These are phyloP conservation scores for Danio albolineatus DNA, from an alignment of 2,797 vertebrate species.

Conservation along the genomic window DNA sequence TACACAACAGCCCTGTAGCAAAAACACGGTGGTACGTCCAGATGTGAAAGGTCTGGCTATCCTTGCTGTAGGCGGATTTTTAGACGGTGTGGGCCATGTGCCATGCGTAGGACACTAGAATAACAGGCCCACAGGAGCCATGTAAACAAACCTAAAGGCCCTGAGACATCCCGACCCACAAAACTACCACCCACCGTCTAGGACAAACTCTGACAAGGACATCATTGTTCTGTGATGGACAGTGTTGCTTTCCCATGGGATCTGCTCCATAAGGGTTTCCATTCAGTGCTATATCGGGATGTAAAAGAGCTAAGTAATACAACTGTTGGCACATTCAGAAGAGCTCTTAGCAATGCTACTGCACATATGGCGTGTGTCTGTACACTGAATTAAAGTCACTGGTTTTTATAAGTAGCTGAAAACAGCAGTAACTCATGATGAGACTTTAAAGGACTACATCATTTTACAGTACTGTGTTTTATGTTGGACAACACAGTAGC, in stretches of 20 bases:
- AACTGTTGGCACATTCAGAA: neutral
- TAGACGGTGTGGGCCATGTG: constrained; percentile 10
- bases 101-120: constrained; percentile 33
- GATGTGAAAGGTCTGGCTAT: constrained; percentile 40
- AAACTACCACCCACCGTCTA: constrained; percentile 44
- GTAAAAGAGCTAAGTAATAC: constrained; percentile 15
- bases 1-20: neutral
- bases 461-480: constrained; percentile 4
- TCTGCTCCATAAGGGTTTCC: constrained; percentile 5
- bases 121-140: constrained; percentile 42
- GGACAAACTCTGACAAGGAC: constrained; percentile 52
- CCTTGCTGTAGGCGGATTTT: constrained; percentile 32
- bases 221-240: constrained; percentile 44
- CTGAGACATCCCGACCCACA: constrained; percentile 55
- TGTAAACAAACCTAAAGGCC: constrained; percentile 44
- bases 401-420: neutral
- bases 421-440: neutral
- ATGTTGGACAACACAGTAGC: neutral
- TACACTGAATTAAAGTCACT: neutral
- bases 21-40: neutral
- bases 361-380: neutral
- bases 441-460: neutral
- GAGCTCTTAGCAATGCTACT: neutral
- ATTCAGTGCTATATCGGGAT: constrained; percentile 25
- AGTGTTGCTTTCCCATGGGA: constrained; percentile 26